Conservation (phyloP, 2,113 vertebrate genomes). For the Macquaria australasica region DNA sequence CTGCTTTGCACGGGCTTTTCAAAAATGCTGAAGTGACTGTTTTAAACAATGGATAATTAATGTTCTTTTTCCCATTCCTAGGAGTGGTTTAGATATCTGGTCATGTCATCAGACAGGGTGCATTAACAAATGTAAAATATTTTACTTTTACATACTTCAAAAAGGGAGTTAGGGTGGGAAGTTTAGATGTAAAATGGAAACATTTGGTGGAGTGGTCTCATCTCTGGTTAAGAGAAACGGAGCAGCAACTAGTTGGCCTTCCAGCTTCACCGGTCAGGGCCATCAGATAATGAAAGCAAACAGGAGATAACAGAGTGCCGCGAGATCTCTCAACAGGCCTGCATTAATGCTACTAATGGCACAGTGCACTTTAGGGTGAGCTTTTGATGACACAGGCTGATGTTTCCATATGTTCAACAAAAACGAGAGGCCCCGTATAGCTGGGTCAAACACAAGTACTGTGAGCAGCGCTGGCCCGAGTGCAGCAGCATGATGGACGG, state of each 20-base stretch:
- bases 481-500: slow-evolving; percentile 62
- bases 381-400: slow-evolving; percentile 70
- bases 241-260: slow-evolving; percentile 22
- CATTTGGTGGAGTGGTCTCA: slow-evolving; percentile 18
- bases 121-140: slow-evolving; percentile 22
- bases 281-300: slow-evolving; percentile 80
- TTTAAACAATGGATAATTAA: slow-evolving; percentile 69
- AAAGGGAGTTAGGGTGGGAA: slow-evolving; percentile 2
- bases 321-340: slow-evolving; percentile 67
- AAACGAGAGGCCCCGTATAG: slow-evolving; percentile 56
- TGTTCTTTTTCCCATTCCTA: slow-evolving; percentile 17
- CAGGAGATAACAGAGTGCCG: slow-evolving; percentile 72
- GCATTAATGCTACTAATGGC: slow-evolving; percentile 77
- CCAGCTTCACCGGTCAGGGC: slow-evolving; percentile 24
- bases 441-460: slow-evolving; percentile 41
- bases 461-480: slow-evolving; percentile 7
- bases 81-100: slow-evolving; percentile 34
- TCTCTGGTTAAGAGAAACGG: neutral
- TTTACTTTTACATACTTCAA: neutral
- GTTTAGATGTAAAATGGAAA: slow-evolving; percentile 33
- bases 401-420: slow-evolving; percentile 80
- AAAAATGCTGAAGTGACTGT: slow-evolving; percentile 52
- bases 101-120: slow-evolving; percentile 27
- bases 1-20: slow-evolving; percentile 19
- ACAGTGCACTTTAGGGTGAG: slow-evolving; percentile 64